These are phyloP conservation scores for Rhingia rostrata DNA, from an alignment of 2,888 invertebrate species.

Conservation along the genomic window DNA sequence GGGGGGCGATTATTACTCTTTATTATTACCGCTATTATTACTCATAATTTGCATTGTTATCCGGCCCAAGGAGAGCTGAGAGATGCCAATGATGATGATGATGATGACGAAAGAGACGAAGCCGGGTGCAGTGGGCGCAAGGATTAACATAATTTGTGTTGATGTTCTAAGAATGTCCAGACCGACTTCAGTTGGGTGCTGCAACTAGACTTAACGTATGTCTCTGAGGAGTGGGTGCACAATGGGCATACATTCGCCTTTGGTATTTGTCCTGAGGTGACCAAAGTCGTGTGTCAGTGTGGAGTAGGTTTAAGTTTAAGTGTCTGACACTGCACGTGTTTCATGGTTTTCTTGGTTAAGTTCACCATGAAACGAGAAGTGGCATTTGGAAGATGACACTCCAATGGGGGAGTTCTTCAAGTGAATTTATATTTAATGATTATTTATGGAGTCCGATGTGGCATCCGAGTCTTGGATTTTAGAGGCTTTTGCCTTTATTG, in stretches of 20 bases:
- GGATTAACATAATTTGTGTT: conserved; percentile 74
- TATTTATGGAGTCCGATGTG: conserved; percentile 37
- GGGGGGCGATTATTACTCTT: conserved; percentile 69
- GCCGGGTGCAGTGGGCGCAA: conserved; percentile 6
- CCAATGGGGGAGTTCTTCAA: conserved; percentile 20
- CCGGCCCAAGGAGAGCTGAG: conserved; percentile 58
- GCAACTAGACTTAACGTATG: background rate
- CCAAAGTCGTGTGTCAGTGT: conserved; percentile 31
- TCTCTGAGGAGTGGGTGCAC: background rate
- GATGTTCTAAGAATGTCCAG: conserved; percentile 63
- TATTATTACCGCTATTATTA: conserved; percentile 75
- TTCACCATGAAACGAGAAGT: background rate
- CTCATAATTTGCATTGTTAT: conserved; percentile 75
- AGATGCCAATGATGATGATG: conserved; percentile 52
- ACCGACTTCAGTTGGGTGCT: conserved; percentile 6
- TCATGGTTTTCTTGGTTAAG: conserved; percentile 33
- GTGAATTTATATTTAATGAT: conserved; percentile 50
- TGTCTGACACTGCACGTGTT: conserved; percentile 27
- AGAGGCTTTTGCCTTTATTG: background rate
- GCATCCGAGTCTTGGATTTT: background rate
- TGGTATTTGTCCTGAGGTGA: conserved; percentile 38
- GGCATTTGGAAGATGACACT: conserved; percentile 37
- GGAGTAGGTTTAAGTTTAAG: conserved; percentile 29
- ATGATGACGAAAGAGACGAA: conserved; percentile 31
- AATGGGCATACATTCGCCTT: conserved; percentile 8